Evolutionary conservation across 2,888 invertebrate species (phyloP), one percentile per base, ranked within the genome.

Genomic region (Blera fallax): DNA sequence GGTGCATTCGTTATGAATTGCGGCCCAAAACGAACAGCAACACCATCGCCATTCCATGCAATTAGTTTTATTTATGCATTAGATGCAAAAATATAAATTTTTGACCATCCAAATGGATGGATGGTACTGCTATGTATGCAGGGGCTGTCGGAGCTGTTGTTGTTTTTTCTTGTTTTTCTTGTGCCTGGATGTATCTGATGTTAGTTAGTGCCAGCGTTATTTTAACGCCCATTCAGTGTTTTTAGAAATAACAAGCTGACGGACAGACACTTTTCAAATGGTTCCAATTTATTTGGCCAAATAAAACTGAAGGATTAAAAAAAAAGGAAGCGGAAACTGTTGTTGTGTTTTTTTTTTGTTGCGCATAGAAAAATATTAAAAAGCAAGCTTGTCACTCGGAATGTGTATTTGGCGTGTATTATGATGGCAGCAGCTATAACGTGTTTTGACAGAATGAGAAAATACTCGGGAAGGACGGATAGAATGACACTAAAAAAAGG

Each of bases 1-100:
- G 58, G 67, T 67, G 81, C 60, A 84, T 84, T 65, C 64, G 65
- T 29, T 64, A 32, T 79, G 56, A 64, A 60, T 62, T 74, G 45
- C 37, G 34, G 18, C 64, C 48, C 11, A 21, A 56, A 58, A 69
- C 43, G 70, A 80, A 52, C 34, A 18, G 56, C 45, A 54, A 40
- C 70, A 77, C 76, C 84, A 85, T 43, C 77, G 16, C 60, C 76
- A 43, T 81, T 58, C 81, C 52, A 72, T 85, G 85, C 85, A 85
- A 85, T 85, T 85, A 85, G 81, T 85, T 85, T 85, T 85, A 85
- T 85, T 85, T 85, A 85, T 85, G 85, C 85, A 85, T 85, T 85
- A 85, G 81, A 85, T 85, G 81, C 85, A 85, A 32, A 85, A 81
- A 85, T 85, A 85, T 85, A 84, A 80, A 85, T 67, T 85, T 81